Percentiles rank a stretch among this genome's conserved stretches.
Conservation (phyloP, 2,113 vertebrate species). For the Rana temporaria region DNA sequence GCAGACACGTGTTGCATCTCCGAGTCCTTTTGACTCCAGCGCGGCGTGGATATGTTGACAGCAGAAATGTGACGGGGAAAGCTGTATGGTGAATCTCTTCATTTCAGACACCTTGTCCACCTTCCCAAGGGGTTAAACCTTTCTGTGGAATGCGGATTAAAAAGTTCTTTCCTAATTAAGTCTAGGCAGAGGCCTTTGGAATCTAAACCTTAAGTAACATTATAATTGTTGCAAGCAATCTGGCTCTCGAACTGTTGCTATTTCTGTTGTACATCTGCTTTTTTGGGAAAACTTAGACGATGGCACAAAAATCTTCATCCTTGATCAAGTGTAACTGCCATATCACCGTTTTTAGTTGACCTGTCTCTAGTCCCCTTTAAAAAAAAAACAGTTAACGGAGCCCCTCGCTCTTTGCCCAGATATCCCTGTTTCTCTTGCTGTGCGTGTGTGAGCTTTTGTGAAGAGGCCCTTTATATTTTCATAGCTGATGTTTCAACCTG, state of each 20-base stretch:
- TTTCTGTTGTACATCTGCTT: background rate
- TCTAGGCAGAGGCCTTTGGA: background rate
- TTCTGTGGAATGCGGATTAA: constrained; percentile 23
- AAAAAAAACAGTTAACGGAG: constrained; percentile 6
- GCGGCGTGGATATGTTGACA: background rate
- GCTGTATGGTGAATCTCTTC: background rate
- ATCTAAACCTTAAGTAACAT: background rate
- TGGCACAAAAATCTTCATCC: background rate
- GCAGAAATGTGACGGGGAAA: background rate
- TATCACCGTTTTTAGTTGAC: background rate
- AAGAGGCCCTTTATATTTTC: constrained; percentile 57
- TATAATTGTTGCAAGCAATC: background rate
- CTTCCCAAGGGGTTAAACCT: constrained; percentile 19
- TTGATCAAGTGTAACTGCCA: background rate
- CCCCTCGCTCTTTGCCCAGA: constrained; percentile 13
- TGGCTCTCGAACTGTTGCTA: background rate
- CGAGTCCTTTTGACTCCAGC: background rate
- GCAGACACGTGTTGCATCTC: background rate
- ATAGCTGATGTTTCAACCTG: constrained; percentile 56
- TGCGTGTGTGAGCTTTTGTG: constrained; percentile 34
- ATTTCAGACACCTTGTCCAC: background rate
- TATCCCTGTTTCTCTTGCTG: constrained; percentile 27
- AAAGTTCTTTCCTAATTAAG: constrained; percentile 7
- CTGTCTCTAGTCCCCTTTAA: background rate
- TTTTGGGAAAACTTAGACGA: background rate